Evolutionary conservation across 2,113 vertebrate genomes (phyloP).

Genomic region (Calypte anna): DNA sequence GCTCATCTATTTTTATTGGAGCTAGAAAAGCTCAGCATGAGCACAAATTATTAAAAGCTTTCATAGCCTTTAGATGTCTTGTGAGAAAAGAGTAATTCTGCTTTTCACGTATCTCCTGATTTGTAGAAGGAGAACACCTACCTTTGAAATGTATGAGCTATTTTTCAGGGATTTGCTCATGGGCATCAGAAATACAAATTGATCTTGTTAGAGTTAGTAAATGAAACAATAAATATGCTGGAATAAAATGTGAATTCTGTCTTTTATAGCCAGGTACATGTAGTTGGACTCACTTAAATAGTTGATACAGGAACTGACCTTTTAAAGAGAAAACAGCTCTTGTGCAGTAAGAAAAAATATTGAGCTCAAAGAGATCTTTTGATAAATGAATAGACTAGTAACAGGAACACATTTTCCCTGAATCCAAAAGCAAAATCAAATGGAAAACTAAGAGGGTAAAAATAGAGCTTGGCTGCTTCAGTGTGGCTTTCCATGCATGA

Average conservation of each 20-base stretch:
- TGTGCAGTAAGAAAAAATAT: not conserved
- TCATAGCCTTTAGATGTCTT: not conserved
- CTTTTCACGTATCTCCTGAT: not conserved
- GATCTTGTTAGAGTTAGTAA: not conserved
- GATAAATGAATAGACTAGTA: not conserved
- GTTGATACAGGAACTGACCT: not conserved
- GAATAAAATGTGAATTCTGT: not conserved
- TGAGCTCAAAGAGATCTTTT: not conserved
- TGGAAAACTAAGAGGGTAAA: conserved; percentile 2
- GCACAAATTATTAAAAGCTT: conserved; percentile 57
- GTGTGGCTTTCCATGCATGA: not conserved
- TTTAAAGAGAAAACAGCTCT: not conserved
- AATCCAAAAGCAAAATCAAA: conserved; percentile 8
- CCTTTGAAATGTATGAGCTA: not conserved
- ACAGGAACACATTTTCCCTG: not conserved
- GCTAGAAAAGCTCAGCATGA: conserved; percentile 17
- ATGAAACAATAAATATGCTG: not conserved
- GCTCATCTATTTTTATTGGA: not conserved
- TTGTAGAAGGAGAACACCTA: not conserved
- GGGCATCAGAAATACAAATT: not conserved
- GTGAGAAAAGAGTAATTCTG: not conserved
- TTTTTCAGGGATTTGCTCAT: not conserved
- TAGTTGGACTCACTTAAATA: not conserved
- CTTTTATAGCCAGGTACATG: not conserved
- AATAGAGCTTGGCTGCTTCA: conserved; percentile 13